These are phyloP conservation scores for Holcopasites calliopsidis DNA, from an alignment of 1,140 invertebrate species.

Conservation along the genomic window DNA sequence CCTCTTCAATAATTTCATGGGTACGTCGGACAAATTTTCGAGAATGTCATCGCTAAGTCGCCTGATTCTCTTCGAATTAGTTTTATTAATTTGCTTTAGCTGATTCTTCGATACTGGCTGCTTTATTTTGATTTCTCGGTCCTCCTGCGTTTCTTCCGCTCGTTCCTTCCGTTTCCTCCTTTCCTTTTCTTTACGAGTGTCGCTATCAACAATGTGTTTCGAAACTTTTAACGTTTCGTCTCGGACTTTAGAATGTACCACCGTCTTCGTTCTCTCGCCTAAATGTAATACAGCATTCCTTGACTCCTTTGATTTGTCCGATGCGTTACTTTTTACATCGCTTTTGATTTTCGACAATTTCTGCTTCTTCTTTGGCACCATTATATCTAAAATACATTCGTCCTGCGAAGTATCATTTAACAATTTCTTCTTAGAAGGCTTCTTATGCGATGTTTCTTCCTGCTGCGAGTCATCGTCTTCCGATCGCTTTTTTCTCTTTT, in stretches of 20 bases:
- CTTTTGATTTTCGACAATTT: constrained; percentile 9
- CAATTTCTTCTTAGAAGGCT: constrained; percentile 25
- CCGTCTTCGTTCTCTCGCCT: constrained; percentile 12
- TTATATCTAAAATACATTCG: neutral
- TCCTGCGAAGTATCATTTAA: neutral
- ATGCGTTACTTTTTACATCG: neutral
- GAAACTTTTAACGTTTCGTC: constrained; percentile 5
- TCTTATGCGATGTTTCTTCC: too few species aligned
- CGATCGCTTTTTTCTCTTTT: neutral
- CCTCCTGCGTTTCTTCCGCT: neutral
- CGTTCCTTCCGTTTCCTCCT: constrained; percentile 37
- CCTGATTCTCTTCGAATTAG: constrained; percentile 38
- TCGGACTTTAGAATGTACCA: constrained; percentile 29
- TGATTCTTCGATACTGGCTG: neutral
- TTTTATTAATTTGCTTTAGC: neutral
- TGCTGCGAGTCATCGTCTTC: too few species aligned
- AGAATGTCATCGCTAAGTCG: constrained; percentile 58
- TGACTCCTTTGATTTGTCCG: neutral
- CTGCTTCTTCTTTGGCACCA: constrained; percentile 1
- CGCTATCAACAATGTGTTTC: constrained; percentile 9
- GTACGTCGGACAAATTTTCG: constrained; percentile 55
- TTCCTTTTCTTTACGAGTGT: constrained; percentile 26
- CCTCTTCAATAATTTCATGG: constrained; percentile 43
- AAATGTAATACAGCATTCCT: neutral
- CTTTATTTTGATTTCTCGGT: neutral